Conservation (phyloP, 2,888 invertebrate species). For the Leptinotarsa haldemani region DNA sequence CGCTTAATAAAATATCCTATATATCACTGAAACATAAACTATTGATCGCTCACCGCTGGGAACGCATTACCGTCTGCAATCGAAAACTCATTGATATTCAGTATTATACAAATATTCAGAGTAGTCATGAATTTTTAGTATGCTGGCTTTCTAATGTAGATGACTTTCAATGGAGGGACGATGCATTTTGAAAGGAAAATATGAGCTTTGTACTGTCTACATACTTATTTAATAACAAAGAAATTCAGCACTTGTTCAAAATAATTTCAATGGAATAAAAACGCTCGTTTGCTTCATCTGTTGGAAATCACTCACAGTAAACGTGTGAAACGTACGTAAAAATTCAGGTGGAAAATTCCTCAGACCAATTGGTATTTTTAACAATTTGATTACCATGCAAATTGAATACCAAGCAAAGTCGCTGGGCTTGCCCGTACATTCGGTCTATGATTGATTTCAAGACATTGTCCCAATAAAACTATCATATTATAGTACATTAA, state of each 20-base stretch:
- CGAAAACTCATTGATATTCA: constrained; percentile 2
- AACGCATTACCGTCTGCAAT: background rate
- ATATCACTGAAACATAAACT: background rate
- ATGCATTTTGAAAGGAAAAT: background rate
- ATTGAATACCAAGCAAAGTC: background rate
- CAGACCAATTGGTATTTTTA: background rate
- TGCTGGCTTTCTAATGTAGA: constrained; percentile 1
- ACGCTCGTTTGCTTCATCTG: no score
- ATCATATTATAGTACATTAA: background rate
- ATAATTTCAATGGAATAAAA: no score
- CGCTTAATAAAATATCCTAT: no score
- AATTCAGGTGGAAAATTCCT: no score
- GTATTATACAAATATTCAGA: constrained; percentile 6
- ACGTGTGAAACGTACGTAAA: no score
- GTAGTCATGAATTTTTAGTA: constrained; percentile 6
- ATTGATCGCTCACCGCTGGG: background rate
- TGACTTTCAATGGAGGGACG: background rate
- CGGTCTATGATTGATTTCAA: background rate
- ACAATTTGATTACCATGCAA: background rate
- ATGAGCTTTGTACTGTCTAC: background rate
- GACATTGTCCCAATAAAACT: background rate
- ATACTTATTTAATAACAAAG: background rate
- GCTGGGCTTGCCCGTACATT: background rate
- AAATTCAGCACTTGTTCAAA: no score
- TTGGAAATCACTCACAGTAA: no score